Evolutionary conservation across 1,140 invertebrate genomes (phyloP), one percentile per base, ranked within the genome.

Genomic region (Dendroctonus valens): DNA sequence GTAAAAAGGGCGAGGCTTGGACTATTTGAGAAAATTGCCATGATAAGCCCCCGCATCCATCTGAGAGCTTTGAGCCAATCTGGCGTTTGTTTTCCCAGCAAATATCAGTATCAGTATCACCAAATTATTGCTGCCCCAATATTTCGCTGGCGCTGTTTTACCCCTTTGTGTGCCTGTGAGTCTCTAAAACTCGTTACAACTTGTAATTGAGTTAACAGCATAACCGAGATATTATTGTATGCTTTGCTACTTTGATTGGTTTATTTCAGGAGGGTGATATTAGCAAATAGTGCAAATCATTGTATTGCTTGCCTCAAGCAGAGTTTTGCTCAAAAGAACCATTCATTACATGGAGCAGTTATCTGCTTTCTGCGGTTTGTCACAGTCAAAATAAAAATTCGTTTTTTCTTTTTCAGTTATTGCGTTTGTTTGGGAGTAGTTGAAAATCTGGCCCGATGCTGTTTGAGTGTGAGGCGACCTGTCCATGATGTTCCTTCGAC

Each of bases 381-480:
- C 7, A 44, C 8, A 46, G 12, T 46, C 42, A 7, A 7, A 12
- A 12, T 9, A 4, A 46, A 46, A 12, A 46, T 46, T 46, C 42
- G 8, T 46, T 9, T 46, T 66, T 69, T 72, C 74, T 72, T 63
- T 82, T 83, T 7, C 79, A 89, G 87, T 73, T 89, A 88, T 74
- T 81, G 85, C 11, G 87, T 89, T 46, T 85, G 85, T 66, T 80
- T 87, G 11, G 87, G 88, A 6, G 80, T 89, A 6, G 83, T 89
- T 6, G 88, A 90, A 76, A 85, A 86, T 65, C 75, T 90, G 49
- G 81, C 85, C 5, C 78, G 83, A 57, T 88, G 86, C 76, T 86
- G 87, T 72, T 80, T 83, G 62, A 80, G 82, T 41, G 85, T 89
- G 12, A 79, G 85, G 48, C 85, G 84, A 9, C 84, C 87, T 0